These are phyloP conservation scores for Branchipolynoe longqiensis DNA, from an alignment of 2,888 invertebrate genomes.

Conservation along the genomic window DNA sequence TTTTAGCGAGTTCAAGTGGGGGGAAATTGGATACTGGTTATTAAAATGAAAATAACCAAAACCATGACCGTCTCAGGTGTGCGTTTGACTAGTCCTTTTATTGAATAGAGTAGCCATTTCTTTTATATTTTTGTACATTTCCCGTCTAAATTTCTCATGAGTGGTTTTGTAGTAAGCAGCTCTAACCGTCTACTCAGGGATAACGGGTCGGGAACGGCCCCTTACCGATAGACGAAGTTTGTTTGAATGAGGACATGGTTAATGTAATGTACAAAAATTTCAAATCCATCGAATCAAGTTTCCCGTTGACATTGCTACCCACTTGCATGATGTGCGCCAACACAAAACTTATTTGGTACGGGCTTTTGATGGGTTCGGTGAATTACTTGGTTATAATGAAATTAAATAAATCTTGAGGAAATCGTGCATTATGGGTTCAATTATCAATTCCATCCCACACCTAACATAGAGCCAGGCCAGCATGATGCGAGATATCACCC, in stretches of 20 bases:
- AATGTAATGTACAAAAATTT: constrained; percentile 12
- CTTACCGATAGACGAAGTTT: background rate
- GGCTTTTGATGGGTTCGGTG: background rate
- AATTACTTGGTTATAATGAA: background rate
- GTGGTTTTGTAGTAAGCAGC: constrained; percentile 6
- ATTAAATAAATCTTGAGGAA: background rate
- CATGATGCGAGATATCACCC: background rate
- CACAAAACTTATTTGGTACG: background rate
- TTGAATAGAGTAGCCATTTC: constrained; percentile 27
- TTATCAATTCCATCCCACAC: constrained; percentile 3
- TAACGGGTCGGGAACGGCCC: background rate
- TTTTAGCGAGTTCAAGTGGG: background rate
- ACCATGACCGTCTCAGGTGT: constrained; percentile 53
- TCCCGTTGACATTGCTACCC: constrained; percentile 27
- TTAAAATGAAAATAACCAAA: constrained; percentile 13
- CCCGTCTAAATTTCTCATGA: background rate
- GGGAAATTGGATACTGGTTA: background rate
- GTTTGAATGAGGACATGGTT: background rate
- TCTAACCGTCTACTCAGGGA: constrained; percentile 32
- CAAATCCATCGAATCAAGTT: background rate
- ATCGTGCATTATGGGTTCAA: background rate
- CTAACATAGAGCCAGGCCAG: constrained; percentile 3
- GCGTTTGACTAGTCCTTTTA: constrained; percentile 51
- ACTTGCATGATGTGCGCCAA: constrained; percentile 30
- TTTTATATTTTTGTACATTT: constrained; percentile 48